A percentile compares a stretch with the other conserved stretches of the same genome.
These are phyloP conservation scores for Leptinotarsa rubiginosa DNA, from an alignment of 2,888 invertebrate genomes.

Conservation along the genomic window DNA sequence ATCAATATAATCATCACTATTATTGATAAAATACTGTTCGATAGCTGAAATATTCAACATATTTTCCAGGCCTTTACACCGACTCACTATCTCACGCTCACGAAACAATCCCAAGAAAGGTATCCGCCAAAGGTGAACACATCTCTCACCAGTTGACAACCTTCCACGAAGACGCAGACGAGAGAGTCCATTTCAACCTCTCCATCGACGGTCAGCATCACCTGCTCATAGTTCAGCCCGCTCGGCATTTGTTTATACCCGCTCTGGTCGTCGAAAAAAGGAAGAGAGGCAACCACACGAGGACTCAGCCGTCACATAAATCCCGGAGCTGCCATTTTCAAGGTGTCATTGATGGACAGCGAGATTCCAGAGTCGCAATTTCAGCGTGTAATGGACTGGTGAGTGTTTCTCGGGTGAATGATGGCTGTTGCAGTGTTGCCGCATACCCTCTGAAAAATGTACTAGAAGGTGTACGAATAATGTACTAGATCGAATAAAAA, in stretches of 20 bases:
- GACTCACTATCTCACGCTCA: conserved; percentile 69
- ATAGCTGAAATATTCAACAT: conserved; percentile 3
- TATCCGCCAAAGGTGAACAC: conserved; percentile 69
- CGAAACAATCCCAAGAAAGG: conserved; percentile 73
- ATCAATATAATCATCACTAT: too few species aligned
- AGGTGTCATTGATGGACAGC: conserved; percentile 79
- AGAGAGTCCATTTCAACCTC: conserved; percentile 68
- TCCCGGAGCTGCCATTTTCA: conserved; percentile 82
- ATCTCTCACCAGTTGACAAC: conserved; percentile 65
- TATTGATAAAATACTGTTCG: neutral
- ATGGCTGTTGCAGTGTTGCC: too few species aligned
- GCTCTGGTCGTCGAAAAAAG: conserved; percentile 80
- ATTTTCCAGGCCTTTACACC: conserved; percentile 66
- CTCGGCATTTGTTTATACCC: conserved; percentile 76
- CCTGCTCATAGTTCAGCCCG: conserved; percentile 68
- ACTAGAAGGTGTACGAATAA: too few species aligned
- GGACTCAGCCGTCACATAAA: conserved; percentile 67
- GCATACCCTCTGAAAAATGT: too few species aligned
- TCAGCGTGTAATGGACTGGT: conserved; percentile 89
- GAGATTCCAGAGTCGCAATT: conserved; percentile 78
- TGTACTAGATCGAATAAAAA: too few species aligned
- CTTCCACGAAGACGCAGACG: conserved; percentile 68
- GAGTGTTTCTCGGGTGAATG: conserved; percentile 63
- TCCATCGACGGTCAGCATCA: conserved; percentile 62
- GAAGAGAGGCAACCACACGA: conserved; percentile 68